Conservation (phyloP, 1,140 invertebrate species). For the Bombus ignitus region DNA sequence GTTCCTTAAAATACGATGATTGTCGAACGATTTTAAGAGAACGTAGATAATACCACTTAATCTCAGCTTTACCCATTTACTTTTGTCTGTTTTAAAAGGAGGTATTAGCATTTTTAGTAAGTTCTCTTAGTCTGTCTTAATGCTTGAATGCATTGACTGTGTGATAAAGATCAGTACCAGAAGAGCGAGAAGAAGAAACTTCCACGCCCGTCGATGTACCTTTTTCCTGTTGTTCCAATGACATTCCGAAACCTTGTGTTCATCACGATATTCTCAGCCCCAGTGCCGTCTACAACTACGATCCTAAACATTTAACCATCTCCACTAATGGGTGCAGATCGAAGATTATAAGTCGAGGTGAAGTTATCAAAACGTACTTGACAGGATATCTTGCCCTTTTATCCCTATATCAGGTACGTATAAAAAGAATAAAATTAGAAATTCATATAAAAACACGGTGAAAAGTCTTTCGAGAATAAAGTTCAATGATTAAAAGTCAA, state of each 20-base stretch:
- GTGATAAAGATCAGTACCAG: neutral
- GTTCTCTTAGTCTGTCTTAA: neutral
- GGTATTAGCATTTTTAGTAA: neutral
- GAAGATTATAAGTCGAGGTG: constrained; percentile 13
- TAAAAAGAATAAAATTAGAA: neutral
- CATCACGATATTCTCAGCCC: constrained; percentile 33
- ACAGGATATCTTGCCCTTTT: constrained; percentile 35
- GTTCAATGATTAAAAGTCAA: neutral
- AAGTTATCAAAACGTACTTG: constrained; percentile 21
- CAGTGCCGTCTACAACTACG: constrained; percentile 38
- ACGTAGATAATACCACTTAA: too few relatives aligned
- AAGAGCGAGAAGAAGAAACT: constrained; percentile 15
- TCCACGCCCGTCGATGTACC: constrained; percentile 45
- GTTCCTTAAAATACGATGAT: too few relatives aligned
- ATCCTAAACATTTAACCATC: constrained; percentile 39
- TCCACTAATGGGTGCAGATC: constrained; percentile 42
- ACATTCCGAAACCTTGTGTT: constrained; percentile 27
- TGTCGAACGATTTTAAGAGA: too few relatives aligned
- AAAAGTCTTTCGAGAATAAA: neutral
- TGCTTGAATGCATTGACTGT: neutral
- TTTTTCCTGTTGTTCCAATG: constrained; percentile 61
- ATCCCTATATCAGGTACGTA: constrained; percentile 55
- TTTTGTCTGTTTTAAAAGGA: too few relatives aligned
- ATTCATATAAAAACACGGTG: neutral
- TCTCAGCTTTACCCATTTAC: too few relatives aligned